Evolutionary conservation across 1,140 invertebrate species (phyloP).

Genomic region (Cotesia glomerata): DNA sequence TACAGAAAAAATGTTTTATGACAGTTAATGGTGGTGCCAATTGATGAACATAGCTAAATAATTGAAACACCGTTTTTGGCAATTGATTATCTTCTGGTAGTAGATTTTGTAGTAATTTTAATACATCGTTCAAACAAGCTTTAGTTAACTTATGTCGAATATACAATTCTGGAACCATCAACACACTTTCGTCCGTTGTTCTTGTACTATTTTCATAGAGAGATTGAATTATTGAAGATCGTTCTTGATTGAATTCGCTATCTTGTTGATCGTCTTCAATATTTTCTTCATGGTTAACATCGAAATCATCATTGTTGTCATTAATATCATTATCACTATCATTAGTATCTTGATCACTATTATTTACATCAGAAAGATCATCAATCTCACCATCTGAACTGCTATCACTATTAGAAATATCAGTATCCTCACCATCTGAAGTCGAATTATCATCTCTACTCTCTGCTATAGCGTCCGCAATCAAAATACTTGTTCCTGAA

Average conservation of each 20-base stretch:
- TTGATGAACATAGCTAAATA: constrained; percentile 29
- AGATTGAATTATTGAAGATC: not conserved
- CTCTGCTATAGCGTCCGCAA: not conserved
- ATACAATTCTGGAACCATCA: not conserved
- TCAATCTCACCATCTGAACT: not conserved
- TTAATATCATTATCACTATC: not conserved
- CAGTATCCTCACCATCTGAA: not conserved
- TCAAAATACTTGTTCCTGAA: not conserved
- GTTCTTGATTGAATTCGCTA: not conserved
- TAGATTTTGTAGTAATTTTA: not conserved
- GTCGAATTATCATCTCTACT: not conserved
- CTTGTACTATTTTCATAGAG: not conserved
- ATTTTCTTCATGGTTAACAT: too few relatives aligned
- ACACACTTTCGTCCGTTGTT: not conserved
- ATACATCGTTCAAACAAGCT: not conserved
- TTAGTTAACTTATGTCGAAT: not conserved
- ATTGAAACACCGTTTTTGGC: constrained; percentile 28
- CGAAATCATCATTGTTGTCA: not conserved
- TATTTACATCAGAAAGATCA: not conserved
- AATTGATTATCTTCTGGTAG: constrained; percentile 20
- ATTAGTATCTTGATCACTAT: not conserved
- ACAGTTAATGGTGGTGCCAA: constrained; percentile 1
- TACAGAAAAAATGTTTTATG: constrained; percentile 12
- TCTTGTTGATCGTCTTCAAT: not conserved
- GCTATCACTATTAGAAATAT: not conserved